phyloP scores from a whole-genome alignment of 2,797 vertebrate genomes.

The Cygnus olor region DNA sequence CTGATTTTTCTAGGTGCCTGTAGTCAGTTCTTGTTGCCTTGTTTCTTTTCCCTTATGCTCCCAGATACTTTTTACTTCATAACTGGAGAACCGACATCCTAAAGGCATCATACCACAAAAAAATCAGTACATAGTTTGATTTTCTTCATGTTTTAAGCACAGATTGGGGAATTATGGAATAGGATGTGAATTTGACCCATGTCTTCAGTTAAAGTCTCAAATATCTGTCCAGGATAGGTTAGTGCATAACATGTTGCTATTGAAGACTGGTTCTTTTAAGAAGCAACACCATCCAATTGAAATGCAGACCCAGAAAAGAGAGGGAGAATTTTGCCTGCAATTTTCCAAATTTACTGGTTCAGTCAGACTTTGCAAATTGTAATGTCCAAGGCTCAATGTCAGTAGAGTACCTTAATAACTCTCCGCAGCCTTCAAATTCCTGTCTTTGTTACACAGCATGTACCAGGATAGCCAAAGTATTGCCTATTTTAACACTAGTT shows the following conservation, averaged over 20 bases:
- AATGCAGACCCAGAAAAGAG: not conserved
- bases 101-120: not conserved
- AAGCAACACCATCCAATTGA: not conserved
- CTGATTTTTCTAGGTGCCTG: not conserved
- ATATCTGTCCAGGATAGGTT: not conserved
- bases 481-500: slow-evolving; percentile 10
- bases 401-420: not conserved
- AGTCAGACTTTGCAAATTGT: not conserved
- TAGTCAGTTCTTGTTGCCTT: not conserved
- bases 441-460: not conserved
- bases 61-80: not conserved
- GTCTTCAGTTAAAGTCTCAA: not conserved
- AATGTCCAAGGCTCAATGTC: not conserved
- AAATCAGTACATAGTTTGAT: not conserved
- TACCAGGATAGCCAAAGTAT: not conserved
- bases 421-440: slow-evolving; percentile 15
- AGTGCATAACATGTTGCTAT: not conserved
- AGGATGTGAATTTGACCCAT: not conserved
- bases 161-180: not conserved
- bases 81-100: not conserved
- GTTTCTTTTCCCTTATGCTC: not conserved
- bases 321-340: not conserved
- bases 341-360: not conserved
- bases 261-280: not conserved
- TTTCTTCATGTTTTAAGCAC: not conserved